Evolutionary conservation across 30 jellyfish, hydroid and myxozoan species (phyloP).

Genomic region (Hydra vulgaris): DNA sequence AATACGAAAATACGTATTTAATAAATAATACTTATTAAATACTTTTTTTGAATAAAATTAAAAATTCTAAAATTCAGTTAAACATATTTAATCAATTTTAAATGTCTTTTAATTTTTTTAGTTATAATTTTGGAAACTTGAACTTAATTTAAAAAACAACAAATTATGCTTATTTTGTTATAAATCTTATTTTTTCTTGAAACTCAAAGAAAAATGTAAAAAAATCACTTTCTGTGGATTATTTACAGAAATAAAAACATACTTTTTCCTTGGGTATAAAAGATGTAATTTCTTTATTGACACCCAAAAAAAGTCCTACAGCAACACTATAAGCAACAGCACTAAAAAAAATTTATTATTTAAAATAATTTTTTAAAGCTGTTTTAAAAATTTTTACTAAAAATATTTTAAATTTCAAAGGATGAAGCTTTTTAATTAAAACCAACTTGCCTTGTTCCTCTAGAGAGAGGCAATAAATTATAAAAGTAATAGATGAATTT

Average conservation of each 20-base stretch:
- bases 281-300: constrained; percentile 84
- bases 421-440: not conserved
- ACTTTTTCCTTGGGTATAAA: constrained; percentile 82
- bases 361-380: not conserved
- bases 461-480: constrained; percentile 76
- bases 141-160: too few species aligned
- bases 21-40: too few species aligned
- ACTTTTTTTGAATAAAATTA: too few species aligned
- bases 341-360: constrained; percentile 23
- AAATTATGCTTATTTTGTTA: too few species aligned
- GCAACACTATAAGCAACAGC: constrained; percentile 92
- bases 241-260: not conserved
- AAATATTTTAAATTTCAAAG: not conserved
- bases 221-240: too few species aligned
- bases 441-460: constrained; percentile 78
- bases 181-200: too few species aligned
- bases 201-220: too few species aligned
- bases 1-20: too few species aligned
- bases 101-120: too few species aligned
- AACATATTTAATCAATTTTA: too few species aligned
- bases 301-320: constrained; percentile 71
- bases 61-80: too few species aligned
- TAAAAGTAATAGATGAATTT: constrained; percentile 64
- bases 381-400: not conserved
- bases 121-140: too few species aligned